Conservation (phyloP, 2,888 invertebrate genomes). For the Stenoptilia bipunctidactyla region DNA sequence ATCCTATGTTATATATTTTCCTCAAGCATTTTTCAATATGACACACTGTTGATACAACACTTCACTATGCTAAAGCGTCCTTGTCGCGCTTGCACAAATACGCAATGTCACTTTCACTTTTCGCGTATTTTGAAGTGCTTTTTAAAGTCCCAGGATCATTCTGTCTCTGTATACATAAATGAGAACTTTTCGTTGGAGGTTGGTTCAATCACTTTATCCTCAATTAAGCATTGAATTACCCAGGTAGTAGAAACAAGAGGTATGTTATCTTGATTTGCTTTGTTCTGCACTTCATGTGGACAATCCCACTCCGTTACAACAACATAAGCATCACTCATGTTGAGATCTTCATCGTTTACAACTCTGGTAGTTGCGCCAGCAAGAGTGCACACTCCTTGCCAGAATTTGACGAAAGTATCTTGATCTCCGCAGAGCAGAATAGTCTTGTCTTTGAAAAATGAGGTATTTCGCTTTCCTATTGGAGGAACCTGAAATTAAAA, state of each 20-base stretch:
- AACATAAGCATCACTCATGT: slow-evolving; percentile 54
- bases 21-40: no score
- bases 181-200: slow-evolving; percentile 65
- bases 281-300: slow-evolving; percentile 64
- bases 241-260: slow-evolving; percentile 78
- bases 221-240: slow-evolving; percentile 78
- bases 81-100: slow-evolving; percentile 28
- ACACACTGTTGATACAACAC: slow-evolving; percentile 12
- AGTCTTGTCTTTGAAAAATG: slow-evolving; percentile 60
- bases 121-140: slow-evolving; percentile 64
- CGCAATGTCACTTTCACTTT: slow-evolving; percentile 55
- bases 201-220: slow-evolving; percentile 62
- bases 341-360: slow-evolving; percentile 56
- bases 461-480: slow-evolving; percentile 38
- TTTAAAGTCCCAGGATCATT: slow-evolving; percentile 66
- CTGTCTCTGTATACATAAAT: slow-evolving; percentile 64
- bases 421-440: slow-evolving; percentile 64
- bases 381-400: slow-evolving; percentile 72
- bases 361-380: slow-evolving; percentile 65
- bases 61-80: slow-evolving; percentile 16
- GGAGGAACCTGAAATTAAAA: slow-evolving; percentile 36
- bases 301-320: slow-evolving; percentile 76
- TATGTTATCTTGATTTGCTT: slow-evolving; percentile 69
- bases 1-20: no score
- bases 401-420: slow-evolving; percentile 69